Evolutionary conservation across 2,797 vertebrate species (phyloP).

Genomic region (Enteromius mattozi): DNA sequence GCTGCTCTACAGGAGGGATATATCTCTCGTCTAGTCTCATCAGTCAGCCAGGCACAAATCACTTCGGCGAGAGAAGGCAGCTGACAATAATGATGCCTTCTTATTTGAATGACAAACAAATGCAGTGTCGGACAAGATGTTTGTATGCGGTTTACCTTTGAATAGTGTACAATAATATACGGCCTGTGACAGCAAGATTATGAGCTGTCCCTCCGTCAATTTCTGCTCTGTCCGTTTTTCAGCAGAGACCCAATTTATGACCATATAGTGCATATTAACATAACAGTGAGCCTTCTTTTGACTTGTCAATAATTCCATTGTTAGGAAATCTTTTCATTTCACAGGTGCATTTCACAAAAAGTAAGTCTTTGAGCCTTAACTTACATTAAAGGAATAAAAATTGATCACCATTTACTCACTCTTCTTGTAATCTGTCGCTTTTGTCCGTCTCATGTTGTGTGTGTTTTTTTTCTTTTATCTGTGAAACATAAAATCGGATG

Average conservation of each 20-base stretch:
- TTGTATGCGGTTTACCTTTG: constrained; percentile 23
- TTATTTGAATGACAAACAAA: constrained; percentile 55
- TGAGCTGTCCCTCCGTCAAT: background rate
- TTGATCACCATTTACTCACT: background rate
- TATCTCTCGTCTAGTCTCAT: constrained; percentile 56
- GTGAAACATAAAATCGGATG: background rate
- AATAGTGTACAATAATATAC: constrained; percentile 38
- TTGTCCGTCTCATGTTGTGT: background rate
- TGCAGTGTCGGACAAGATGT: background rate
- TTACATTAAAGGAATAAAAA: background rate
- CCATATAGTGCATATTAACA: constrained; percentile 21
- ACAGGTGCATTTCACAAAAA: background rate
- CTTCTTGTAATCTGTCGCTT: background rate
- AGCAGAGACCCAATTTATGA: constrained; percentile 14
- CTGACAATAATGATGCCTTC: constrained; percentile 50
- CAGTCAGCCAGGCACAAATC: constrained; percentile 55
- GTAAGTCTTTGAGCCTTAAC: background rate
- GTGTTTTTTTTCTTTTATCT: background rate
- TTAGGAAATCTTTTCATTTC: background rate
- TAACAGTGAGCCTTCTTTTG: constrained; percentile 10
- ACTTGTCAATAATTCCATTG: background rate
- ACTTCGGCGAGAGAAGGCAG: constrained; percentile 30
- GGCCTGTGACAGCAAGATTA: constrained; percentile 43
- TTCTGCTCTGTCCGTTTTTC: constrained; percentile 41
- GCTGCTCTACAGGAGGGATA: constrained; percentile 50